These are phyloP conservation scores for Ochotona curzoniae DNA, from an alignment of 2,113 vertebrate genomes.

Conservation along the genomic window DNA sequence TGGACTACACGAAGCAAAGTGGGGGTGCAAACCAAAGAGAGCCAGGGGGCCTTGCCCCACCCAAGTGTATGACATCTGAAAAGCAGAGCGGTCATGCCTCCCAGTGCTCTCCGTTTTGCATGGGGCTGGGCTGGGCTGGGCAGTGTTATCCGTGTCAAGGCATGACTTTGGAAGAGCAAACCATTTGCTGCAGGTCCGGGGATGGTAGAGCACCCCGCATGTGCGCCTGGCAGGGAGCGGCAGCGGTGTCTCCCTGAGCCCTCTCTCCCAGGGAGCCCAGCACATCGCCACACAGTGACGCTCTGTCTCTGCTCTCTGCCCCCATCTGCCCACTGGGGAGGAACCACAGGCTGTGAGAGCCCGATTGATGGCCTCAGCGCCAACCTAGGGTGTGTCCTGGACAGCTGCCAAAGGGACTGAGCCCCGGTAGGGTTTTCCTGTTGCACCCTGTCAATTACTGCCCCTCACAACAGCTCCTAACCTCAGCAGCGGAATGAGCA, in stretches of 20 bases:
- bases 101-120: rapidly evolving
- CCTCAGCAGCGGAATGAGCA: not conserved
- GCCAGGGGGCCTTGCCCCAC: not conserved
- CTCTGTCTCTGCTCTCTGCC: not conserved
- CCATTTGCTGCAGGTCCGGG: not conserved
- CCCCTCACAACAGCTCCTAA: not conserved
- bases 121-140: not conserved
- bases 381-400: rapidly evolving
- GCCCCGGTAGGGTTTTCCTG: not conserved
- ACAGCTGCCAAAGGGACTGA: not conserved
- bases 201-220: rapidly evolving
- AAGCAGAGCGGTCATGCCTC: not conserved
- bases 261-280: too few species aligned
- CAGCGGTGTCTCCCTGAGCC: rapidly evolving
- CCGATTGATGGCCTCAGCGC: not conserved
- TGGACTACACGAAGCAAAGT: rapidly evolving
- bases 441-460: not conserved
- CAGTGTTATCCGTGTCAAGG: not conserved
- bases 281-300: rapidly evolving
- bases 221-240: not conserved
- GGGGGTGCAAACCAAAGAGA: not conserved
- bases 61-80: not conserved
- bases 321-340: too few species aligned
- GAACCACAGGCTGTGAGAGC: rapidly evolving
- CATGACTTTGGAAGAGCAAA: not conserved